Percentiles rank a stretch among this genome's conserved stretches.
phyloP scores from a whole-genome alignment of 2,888 invertebrate species.

The Plemyria rubiginata region DNA sequence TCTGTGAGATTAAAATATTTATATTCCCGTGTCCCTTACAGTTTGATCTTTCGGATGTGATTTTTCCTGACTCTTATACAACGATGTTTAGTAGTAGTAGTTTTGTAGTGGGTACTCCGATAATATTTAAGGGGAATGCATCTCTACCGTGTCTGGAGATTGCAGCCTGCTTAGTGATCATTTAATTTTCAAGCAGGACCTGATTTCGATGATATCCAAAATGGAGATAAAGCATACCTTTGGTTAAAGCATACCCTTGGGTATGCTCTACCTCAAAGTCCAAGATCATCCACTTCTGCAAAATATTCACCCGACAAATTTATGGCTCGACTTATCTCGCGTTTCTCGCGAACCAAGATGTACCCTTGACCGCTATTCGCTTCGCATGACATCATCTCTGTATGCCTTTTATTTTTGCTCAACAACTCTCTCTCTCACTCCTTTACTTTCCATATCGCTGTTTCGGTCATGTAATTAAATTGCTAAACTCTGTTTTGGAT shows the following conservation, averaged over 20 bases:
- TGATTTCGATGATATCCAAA: neutral
- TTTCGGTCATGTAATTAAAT: constrained; percentile 26
- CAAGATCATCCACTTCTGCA: constrained; percentile 23
- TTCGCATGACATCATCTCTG: constrained; percentile 74
- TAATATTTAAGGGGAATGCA: too few species aligned
- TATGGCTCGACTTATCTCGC: constrained; percentile 38
- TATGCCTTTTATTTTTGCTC: constrained; percentile 33
- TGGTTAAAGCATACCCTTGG: neutral
- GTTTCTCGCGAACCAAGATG: constrained; percentile 48
- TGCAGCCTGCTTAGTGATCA: too few species aligned
- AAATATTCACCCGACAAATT: constrained; percentile 17
- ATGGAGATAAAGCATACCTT: neutral
- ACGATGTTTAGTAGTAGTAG: too few species aligned
- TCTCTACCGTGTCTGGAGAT: neutral
- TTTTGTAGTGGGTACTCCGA: too few species aligned
- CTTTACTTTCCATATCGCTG: constrained; percentile 23
- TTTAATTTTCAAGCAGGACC: neutral
- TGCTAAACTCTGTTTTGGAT: constrained; percentile 24
- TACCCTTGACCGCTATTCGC: constrained; percentile 80
- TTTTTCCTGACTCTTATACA: too few species aligned
- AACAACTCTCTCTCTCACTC: constrained; percentile 32
- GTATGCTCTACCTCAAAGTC: too few species aligned
- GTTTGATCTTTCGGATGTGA: too few species aligned
- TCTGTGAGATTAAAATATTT: too few species aligned
- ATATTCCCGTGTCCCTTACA: too few species aligned